Percentiles rank a stretch among this genome's conserved stretches.
Conservation (phyloP, 2,797 vertebrate species). For the Cephalopachus bancanus region DNA sequence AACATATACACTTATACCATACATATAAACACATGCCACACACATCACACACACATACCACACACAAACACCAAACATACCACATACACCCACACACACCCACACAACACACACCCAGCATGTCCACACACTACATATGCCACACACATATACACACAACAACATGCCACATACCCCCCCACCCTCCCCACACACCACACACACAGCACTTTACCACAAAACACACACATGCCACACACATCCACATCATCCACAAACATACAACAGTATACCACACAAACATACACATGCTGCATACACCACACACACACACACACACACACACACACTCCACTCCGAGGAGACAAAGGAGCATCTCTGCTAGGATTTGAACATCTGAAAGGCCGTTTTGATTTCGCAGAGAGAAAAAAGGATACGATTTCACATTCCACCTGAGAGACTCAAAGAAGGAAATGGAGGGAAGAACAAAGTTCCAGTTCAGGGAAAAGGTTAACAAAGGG, state of each 20-base stretch:
- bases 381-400: conserved; percentile 41
- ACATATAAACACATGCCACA: background rate
- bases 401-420: background rate
- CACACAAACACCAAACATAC: background rate
- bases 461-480: conserved; percentile 7
- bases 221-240: background rate
- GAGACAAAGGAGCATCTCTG: conserved; percentile 9
- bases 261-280: background rate
- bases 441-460: background rate
- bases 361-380: conserved; percentile 8
- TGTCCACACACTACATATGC: too few relatives aligned
- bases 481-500: background rate
- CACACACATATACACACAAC: background rate
- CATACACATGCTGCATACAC: background rate
- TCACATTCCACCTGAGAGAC: background rate
- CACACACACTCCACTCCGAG: too few relatives aligned
- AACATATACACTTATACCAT: background rate
- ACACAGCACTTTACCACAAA: background rate
- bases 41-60: background rate
- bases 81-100: background rate
- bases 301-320: background rate
- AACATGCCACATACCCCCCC: too few relatives aligned
- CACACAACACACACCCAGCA: background rate
- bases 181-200: too few relatives aligned
- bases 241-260: background rate